Evolutionary conservation across 2,113 vertebrate genomes (phyloP).

Genomic region (Aplodontia rufa): DNA sequence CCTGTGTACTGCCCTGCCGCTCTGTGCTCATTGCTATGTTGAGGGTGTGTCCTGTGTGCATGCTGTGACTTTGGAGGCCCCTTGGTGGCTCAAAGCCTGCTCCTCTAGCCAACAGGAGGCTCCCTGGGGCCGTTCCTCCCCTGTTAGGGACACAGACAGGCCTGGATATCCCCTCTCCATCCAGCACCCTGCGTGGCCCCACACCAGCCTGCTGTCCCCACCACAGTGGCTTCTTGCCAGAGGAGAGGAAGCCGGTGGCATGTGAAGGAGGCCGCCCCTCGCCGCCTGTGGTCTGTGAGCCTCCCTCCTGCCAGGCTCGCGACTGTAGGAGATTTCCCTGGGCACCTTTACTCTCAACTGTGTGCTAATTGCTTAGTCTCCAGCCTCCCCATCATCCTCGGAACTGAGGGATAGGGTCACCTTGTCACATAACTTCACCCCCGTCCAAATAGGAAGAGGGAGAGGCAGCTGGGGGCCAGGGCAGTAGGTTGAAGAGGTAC

Average conservation of each 20-base stretch:
- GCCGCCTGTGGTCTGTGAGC: neutral
- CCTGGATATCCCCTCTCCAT: neutral
- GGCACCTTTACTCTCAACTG: conserved; percentile 49
- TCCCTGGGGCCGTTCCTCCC: accelerated
- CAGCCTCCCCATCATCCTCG: neutral
- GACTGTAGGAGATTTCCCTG: conserved; percentile 60
- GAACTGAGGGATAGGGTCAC: conserved; percentile 55
- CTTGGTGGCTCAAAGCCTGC: neutral
- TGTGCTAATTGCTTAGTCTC: conserved; percentile 68
- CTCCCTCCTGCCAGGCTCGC: conserved; percentile 44
- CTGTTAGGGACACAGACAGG: neutral
- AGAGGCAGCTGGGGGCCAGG: neutral
- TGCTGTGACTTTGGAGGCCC: neutral
- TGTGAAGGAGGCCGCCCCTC: neutral
- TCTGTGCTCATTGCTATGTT: neutral
- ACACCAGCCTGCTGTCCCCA: neutral
- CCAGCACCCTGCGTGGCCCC: neutral
- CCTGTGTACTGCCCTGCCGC: neutral
- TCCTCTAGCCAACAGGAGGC: neutral
- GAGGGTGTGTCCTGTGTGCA: no score
- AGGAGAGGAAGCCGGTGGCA: neutral
- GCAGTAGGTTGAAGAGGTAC: no score
- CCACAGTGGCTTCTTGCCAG: neutral
- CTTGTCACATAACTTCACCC: conserved; percentile 47
- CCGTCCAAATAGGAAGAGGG: no score